These are phyloP conservation scores for Paradisaea rubra DNA, from an alignment of 2,113 vertebrate genomes.

Conservation along the genomic window DNA sequence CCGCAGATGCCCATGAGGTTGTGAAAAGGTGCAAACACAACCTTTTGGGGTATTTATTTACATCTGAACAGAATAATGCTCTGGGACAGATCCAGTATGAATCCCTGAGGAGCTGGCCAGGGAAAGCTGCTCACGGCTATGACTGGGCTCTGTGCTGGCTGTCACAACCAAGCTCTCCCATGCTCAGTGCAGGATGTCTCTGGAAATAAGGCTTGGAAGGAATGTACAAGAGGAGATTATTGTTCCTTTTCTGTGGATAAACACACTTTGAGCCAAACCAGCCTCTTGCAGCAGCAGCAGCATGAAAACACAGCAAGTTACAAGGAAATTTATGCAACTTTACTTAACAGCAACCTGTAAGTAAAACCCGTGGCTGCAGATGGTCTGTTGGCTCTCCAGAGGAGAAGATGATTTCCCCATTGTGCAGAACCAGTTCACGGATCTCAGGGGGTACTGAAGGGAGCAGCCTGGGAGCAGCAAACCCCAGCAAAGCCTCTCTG, in stretches of 20 bases:
- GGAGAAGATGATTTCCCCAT: neutral
- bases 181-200: neutral
- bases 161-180: neutral
- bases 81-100: neutral
- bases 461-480: neutral
- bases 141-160: neutral
- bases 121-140: neutral
- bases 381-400: neutral
- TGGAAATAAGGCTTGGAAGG: neutral
- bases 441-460: accelerated
- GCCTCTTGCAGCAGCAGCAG: neutral
- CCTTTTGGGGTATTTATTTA: neutral
- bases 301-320: neutral
- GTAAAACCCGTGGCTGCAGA: neutral
- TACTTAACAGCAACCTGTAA: neutral
- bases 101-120: neutral
- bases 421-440: neutral
- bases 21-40: neutral
- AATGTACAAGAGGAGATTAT: neutral
- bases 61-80: neutral
- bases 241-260: neutral
- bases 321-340: neutral
- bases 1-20: accelerated
- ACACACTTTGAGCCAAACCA: neutral
- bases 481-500: neutral